A percentile compares a stretch with the other conserved stretches of the same genome.
phyloP scores from a whole-genome alignment of 2,888 invertebrate genomes.

The Phlogophora meticulosa region DNA sequence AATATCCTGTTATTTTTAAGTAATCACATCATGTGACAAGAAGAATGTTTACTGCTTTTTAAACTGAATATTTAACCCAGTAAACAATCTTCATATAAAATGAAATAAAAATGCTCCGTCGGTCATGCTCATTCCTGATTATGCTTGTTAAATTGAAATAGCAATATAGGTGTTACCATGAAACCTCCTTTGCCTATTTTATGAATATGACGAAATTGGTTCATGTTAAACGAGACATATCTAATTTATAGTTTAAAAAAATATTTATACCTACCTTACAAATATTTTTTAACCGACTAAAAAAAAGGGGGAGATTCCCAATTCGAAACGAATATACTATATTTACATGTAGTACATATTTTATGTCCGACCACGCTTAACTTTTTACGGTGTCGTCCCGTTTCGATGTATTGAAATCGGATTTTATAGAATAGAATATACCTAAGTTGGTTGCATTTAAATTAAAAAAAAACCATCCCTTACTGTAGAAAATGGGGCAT shows the following conservation, averaged over 20 bases:
- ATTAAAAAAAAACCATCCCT: too few species aligned
- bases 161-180: constrained; percentile 46
- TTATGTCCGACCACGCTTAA: too few species aligned
- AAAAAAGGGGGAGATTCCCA: too few species aligned
- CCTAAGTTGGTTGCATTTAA: too few species aligned
- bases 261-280: too few species aligned
- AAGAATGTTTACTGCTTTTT: constrained; percentile 30
- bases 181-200: not conserved
- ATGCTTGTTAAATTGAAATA: constrained; percentile 57
- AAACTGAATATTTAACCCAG: constrained; percentile 3
- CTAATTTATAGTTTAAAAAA: not conserved
- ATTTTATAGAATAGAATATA: too few species aligned
- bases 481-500: too few species aligned
- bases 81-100: constrained; percentile 65
- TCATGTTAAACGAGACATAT: not conserved
- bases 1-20: not conserved
- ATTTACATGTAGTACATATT: too few species aligned
- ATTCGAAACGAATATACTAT: too few species aligned
- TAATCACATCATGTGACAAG: not conserved
- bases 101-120: constrained; percentile 58
- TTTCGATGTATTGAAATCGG: too few species aligned
- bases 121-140: constrained; percentile 80
- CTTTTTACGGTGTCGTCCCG: too few species aligned
- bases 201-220: not conserved
- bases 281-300: too few species aligned